Base-by-base conservation (phyloP, 2,888 invertebrate genomes). In the Pyrrhosoma nymphula region DNA sequence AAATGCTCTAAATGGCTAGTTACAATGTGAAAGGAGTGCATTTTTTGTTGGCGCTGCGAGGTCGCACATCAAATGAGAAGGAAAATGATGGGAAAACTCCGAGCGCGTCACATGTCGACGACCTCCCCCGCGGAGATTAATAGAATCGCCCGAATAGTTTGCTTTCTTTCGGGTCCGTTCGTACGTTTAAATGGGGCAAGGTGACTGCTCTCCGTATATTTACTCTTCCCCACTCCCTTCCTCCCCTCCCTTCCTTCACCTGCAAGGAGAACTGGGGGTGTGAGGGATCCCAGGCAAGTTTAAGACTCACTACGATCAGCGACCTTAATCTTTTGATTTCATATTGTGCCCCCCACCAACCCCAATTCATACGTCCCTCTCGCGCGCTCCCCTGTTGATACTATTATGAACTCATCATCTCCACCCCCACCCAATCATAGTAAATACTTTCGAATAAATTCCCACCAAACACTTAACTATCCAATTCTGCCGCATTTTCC, bases 121-220 rank as follows among this genome's bases (percentile, higher is more conserved):
- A 18, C 30, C 89, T 89, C n/a, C 47, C 55, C 89, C 89, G 47
- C 89, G 55, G 55, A 56, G n/a, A 89, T 89, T 18, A 89, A 56
- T 89, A 55, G 89, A 56, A 89, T 56, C 55, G 55, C 56, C 89
- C 55, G n/a, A 89, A 18, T 89, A 56, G 55, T 89, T 89, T 89
- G 55, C 89, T 56, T 89, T 89, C 89, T n/a, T 89, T 56, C 23
- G 89, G 26, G 89, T 23, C 26, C 26, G 55, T 8, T 89, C 89
- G n/a, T n/a, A n/a, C 26, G n/a, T 10, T n/a, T 89, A 89, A 39
- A 89, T 89, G 56, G 89, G 89, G 89, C 89, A 89, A 89, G 89
- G 89, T 89, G 89, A 89, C 89, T 16, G 20, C 60, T 60, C 60
- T 60, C 60, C 18, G 47, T 47, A 47, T 47, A 18, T 0, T 4